Conservation (phyloP, 2,888 invertebrate genomes). For the Drosophila peninsularis region DNA sequence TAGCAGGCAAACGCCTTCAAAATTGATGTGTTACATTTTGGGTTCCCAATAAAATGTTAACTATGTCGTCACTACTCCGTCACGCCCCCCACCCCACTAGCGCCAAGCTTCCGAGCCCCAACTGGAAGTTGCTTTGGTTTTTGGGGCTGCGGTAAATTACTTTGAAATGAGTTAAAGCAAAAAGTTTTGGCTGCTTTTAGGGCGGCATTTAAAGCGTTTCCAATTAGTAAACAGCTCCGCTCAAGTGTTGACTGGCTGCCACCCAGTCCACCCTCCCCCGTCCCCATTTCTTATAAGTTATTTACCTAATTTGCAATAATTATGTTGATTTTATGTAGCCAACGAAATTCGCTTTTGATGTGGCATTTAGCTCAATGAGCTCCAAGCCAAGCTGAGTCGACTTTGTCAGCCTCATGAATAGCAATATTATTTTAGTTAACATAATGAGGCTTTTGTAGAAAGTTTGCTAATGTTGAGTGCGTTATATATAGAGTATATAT, state of each 20-base stretch:
- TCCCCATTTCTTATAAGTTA: slow-evolving; percentile 39
- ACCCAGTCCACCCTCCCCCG: too few species aligned
- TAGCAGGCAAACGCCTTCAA: slow-evolving; percentile 22
- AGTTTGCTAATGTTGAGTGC: slow-evolving; percentile 5
- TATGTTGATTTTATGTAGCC: slow-evolving; percentile 72
- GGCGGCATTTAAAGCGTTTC: slow-evolving; percentile 63
- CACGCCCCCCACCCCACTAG: background rate
- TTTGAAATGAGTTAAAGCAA: slow-evolving; percentile 69
- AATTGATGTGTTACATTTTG: slow-evolving; percentile 75
- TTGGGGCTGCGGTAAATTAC: slow-evolving; percentile 70
- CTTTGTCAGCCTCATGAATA: slow-evolving; percentile 16
- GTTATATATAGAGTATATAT: background rate
- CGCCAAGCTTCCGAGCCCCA: background rate
- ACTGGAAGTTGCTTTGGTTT: slow-evolving; percentile 25
- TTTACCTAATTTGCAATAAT: slow-evolving; percentile 76
- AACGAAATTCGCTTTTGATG: slow-evolving; percentile 53
- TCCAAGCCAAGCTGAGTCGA: slow-evolving; percentile 5
- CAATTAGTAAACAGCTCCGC: slow-evolving; percentile 62
- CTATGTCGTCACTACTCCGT: slow-evolving; percentile 32
- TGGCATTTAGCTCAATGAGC: slow-evolving; percentile 22
- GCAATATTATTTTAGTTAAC: background rate
- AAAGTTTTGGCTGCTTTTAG: slow-evolving; percentile 48
- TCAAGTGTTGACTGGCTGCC: slow-evolving; percentile 32
- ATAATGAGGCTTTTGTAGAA: slow-evolving; percentile 8
- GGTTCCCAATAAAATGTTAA: slow-evolving; percentile 77